Conservation (phyloP, 2,797 vertebrate species). For the Sebastes trivittatus region DNA sequence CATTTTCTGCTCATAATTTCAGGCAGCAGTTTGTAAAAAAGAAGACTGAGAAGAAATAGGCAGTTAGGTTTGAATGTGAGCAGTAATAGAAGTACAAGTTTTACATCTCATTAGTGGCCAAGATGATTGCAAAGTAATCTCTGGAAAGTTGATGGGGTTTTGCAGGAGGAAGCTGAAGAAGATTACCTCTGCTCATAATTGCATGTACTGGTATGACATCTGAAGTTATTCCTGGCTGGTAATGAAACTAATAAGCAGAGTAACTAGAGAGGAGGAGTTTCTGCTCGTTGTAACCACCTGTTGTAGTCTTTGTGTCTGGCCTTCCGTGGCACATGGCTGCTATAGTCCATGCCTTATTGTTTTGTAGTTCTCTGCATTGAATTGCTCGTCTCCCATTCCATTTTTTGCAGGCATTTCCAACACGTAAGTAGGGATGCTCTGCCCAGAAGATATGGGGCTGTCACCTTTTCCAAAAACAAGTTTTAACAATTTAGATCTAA, state of each 20-base stretch:
- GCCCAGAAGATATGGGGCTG: accelerated
- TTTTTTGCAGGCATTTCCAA: not conserved
- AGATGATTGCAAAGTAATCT: not conserved
- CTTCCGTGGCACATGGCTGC: not conserved
- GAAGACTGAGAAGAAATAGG: not conserved
- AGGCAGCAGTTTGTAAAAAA: not conserved
- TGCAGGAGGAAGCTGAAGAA: not conserved
- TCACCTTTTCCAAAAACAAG: not conserved
- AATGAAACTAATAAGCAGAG: constrained; percentile 17
- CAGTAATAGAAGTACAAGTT: not conserved
- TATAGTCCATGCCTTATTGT: not conserved
- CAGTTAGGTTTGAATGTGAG: not conserved
- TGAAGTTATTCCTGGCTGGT: constrained; percentile 16
- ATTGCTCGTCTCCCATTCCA: not conserved
- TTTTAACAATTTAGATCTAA: not conserved
- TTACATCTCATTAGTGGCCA: not conserved
- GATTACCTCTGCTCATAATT: constrained; percentile 9
- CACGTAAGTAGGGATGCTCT: not conserved
- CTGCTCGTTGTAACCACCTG: constrained; percentile 22
- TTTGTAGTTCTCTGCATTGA: not conserved
- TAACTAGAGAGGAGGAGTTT: not conserved
- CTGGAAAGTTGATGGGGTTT: not conserved
- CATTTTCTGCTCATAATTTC: not conserved
- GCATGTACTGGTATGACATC: constrained; percentile 4
- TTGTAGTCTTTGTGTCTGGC: constrained; percentile 1